These are phyloP conservation scores for Biston betularia DNA, from an alignment of 2,888 invertebrate species.

Conservation along the genomic window DNA sequence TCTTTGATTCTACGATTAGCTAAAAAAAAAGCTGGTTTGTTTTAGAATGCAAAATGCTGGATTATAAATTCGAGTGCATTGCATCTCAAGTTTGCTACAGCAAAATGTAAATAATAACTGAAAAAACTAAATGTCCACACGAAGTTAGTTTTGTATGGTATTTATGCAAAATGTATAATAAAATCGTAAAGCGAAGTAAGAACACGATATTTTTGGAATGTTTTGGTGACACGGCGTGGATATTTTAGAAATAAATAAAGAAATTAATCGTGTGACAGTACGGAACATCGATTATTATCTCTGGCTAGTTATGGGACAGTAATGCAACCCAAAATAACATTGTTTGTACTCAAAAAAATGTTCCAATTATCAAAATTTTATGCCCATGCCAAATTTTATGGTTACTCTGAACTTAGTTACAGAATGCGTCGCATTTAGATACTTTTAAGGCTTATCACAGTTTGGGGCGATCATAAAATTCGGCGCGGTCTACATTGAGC, in stretches of 20 bases:
- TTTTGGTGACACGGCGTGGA: slow-evolving; percentile 32
- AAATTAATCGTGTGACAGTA: slow-evolving; percentile 14
- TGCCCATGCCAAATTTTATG: neutral
- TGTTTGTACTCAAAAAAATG: slow-evolving; percentile 3
- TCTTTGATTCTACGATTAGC: neutral
- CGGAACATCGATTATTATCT: slow-evolving; percentile 21
- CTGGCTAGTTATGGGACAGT: slow-evolving; percentile 14
- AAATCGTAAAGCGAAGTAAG: slow-evolving; percentile 17
- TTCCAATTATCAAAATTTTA: slow-evolving; percentile 6
- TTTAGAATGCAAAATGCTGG: slow-evolving; percentile 1
- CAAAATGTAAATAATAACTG: neutral
- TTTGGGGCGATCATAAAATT: slow-evolving; percentile 9
- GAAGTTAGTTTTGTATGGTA: slow-evolving; percentile 29
- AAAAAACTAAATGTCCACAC: slow-evolving; percentile 10
- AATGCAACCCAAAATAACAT: slow-evolving; percentile 7
- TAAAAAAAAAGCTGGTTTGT: slow-evolving; percentile 4
- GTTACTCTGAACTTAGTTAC: slow-evolving; percentile 2
- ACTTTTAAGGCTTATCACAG: slow-evolving; percentile 1
- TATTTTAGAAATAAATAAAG: slow-evolving; percentile 19
- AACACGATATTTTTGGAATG: slow-evolving; percentile 46
- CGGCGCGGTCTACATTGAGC: neutral
- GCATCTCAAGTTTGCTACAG: no score
- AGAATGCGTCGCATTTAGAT: slow-evolving; percentile 11
- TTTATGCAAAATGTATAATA: slow-evolving; percentile 14
- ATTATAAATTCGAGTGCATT: neutral